Conservation (phyloP, 2,113 vertebrate species). For the Chaenocephalus aceratus region DNA sequence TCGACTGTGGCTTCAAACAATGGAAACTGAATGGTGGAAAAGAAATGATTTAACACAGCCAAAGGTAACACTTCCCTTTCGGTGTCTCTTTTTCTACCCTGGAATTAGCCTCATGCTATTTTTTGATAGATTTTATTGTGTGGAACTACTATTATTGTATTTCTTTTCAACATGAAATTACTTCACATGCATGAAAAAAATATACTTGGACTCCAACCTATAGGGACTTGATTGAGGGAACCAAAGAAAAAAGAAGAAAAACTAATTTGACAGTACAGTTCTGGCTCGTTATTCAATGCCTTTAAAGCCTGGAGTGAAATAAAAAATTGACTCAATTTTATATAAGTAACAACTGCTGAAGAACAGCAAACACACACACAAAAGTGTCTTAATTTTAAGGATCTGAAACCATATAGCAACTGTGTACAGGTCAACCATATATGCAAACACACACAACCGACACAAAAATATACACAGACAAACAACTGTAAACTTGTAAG, state of each 20-base stretch:
- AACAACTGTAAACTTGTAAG: constrained; percentile 25
- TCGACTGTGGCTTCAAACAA: constrained; percentile 69
- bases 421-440: not conserved
- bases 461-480: constrained; percentile 27
- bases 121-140: constrained; percentile 59
- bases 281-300: constrained; percentile 28
- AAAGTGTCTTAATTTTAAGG: constrained; percentile 27
- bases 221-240: constrained; percentile 49
- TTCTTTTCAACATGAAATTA: constrained; percentile 70
- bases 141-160: constrained; percentile 16
- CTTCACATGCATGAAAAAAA: constrained; percentile 36
- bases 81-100: constrained; percentile 40
- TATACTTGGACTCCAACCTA: constrained; percentile 49
- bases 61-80: constrained; percentile 70
- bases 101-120: constrained; percentile 60
- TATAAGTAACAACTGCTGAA: constrained; percentile 15
- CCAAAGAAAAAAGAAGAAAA: constrained; percentile 43
- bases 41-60: constrained; percentile 70
- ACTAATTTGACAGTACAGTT: constrained; percentile 46
- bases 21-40: constrained; percentile 53
- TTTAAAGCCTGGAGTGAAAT: constrained; percentile 26
- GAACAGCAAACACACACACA: constrained; percentile 19
- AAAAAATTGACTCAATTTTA: constrained; percentile 7
- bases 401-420: constrained; percentile 9
- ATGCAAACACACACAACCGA: not conserved